These are phyloP conservation scores for Etia nguti DNA, from an alignment of 2,113 vertebrate species.

Conservation along the genomic window DNA sequence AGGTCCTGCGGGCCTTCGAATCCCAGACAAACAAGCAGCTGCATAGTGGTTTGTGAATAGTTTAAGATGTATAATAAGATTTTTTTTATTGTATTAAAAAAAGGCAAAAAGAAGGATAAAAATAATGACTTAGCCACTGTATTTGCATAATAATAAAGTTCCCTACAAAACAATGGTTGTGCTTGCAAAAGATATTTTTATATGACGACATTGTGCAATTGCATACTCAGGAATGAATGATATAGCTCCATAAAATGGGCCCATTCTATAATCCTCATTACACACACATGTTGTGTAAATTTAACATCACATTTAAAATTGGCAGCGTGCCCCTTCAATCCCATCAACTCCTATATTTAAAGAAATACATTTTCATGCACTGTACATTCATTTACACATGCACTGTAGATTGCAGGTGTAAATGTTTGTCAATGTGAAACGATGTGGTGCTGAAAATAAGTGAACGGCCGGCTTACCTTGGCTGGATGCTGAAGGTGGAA, in stretches of 20 bases:
- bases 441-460: background rate
- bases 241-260: background rate
- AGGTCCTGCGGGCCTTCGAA: background rate
- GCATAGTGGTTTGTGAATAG: background rate
- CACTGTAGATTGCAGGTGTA: fast-evolving
- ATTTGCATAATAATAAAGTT: background rate
- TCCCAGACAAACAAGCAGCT: background rate
- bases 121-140: background rate
- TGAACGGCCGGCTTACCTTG: background rate
- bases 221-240: background rate
- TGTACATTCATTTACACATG: background rate
- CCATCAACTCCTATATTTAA: background rate
- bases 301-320: background rate
- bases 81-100: background rate
- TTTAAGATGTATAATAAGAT: background rate
- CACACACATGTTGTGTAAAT: background rate
- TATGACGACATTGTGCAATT: background rate
- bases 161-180: background rate
- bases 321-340: background rate
- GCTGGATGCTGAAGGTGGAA: background rate
- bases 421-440: background rate
- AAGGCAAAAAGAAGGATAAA: background rate
- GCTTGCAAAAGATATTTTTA: background rate
- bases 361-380: background rate
- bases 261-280: too few species aligned